Base-by-base conservation (phyloP, 2,888 invertebrate genomes). In the Encarsia formosa region DNA sequence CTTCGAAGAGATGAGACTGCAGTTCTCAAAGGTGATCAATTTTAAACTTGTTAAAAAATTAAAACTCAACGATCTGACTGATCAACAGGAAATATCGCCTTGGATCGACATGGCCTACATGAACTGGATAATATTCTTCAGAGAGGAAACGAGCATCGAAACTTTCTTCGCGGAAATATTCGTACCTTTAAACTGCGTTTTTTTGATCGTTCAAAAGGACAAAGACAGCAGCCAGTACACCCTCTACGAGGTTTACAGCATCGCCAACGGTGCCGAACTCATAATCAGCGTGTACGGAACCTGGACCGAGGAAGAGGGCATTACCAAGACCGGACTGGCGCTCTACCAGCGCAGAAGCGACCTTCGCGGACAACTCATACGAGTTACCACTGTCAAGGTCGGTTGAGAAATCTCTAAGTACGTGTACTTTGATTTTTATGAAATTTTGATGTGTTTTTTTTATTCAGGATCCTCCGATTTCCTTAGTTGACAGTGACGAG, bases 31-130 rank as follows among this genome's bases (percentile, higher is more conserved):
- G 46, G 73, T 73, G 63, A 67, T 46, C 65, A 61, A 52, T 44
- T n/a, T n/a, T n/a, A n/a, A n/a, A n/a, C 29, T 9, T 29, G 29
- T 8, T 29, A 8, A 29, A 5, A 9, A 34, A 24, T 26, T 26
- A 24, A 11, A 44, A 15, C 4, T 22, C 20, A n/a, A 38, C 16
- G 3, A 3, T 5, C 24, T 5, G n/a, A n/a, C n/a, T 11, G 3
- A n/a, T 16, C 2, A 56, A 41, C 42, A 68, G 68, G 63, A 68
- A 60, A 61, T 73, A 5, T 63, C 71, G 1, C 54, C 58, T 1
- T 72, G 70, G 72, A 69, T 73, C 38, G 51, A 65, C 26, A 73
- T 73, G 73, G 59, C 71, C 2, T 72, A 73, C 59, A 71, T 72
- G 13, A 70, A 67, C 4, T 73, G 73, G 73, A 20, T 73, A 44